Conservation (phyloP, 2,797 vertebrate species). For the Sebastes iracundus region DNA sequence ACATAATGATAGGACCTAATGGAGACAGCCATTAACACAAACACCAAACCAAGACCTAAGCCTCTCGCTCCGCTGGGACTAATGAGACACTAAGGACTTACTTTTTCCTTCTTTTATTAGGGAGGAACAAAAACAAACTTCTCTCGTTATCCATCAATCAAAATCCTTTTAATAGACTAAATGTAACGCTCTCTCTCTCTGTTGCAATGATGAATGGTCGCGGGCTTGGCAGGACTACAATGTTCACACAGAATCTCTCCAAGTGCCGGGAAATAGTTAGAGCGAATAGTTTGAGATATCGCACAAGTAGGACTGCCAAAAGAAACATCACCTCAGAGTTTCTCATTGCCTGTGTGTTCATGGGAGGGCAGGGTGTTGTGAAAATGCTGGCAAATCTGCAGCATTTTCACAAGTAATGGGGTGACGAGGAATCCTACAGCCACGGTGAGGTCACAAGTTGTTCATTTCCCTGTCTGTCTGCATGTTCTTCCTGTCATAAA, state of each 20-base stretch:
- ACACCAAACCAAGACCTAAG: constrained; percentile 55
- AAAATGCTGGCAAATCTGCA: constrained; percentile 6
- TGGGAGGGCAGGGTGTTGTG: background rate
- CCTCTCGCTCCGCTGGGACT: constrained; percentile 42
- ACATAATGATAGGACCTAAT: constrained; percentile 70
- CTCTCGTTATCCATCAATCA: constrained; percentile 66
- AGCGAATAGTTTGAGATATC: constrained; percentile 44
- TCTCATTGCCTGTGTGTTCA: background rate
- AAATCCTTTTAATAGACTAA: constrained; percentile 55
- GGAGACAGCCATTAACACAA: constrained; percentile 65
- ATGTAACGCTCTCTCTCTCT: constrained; percentile 26
- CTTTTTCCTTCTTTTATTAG: constrained; percentile 58
- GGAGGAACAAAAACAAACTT: constrained; percentile 23
- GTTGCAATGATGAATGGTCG: constrained; percentile 62
- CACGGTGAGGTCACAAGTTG: constrained; percentile 39
- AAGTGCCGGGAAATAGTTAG: constrained; percentile 27
- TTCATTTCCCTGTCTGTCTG: constrained; percentile 50
- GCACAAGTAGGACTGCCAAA: constrained; percentile 49
- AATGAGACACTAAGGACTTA: constrained; percentile 70
- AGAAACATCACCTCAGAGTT: constrained; percentile 41
- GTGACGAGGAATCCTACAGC: constrained; percentile 16
- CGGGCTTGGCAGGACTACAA: constrained; percentile 44
- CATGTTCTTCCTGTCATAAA: constrained; percentile 70
- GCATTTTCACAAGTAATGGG: background rate
- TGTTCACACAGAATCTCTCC: constrained; percentile 35